A percentile compares a stretch with the other conserved stretches of the same genome.
Evolutionary conservation across 2,888 invertebrate species (phyloP).

Genomic region (Ochropacha duplaris): DNA sequence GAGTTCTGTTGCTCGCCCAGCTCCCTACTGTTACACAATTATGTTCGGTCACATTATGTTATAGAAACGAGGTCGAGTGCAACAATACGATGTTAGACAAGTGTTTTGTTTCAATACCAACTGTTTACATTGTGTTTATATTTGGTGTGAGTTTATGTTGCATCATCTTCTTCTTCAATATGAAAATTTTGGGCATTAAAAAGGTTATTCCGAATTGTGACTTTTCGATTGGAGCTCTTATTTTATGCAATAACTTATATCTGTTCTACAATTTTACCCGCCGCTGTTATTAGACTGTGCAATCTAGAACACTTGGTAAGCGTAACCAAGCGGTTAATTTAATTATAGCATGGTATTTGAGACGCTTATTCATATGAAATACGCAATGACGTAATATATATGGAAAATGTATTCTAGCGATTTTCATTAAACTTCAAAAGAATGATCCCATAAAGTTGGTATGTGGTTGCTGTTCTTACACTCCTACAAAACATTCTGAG

Average conservation of each 20-base stretch:
- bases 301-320: slow-evolving; percentile 1
- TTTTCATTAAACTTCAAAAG: not conserved
- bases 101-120: slow-evolving; percentile 11
- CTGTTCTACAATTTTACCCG: not conserved
- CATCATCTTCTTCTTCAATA: not conserved
- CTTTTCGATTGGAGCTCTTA: not conserved
- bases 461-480: not conserved
- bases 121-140: not conserved
- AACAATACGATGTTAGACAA: slow-evolving; percentile 31
- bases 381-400: not conserved
- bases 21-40: slow-evolving; percentile 56
- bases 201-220: not conserved
- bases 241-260: not conserved
- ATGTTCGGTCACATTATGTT: slow-evolving; percentile 41
- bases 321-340: slow-evolving; percentile 1
- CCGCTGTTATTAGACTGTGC: not conserved
- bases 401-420: not conserved
- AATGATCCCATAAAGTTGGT: not conserved
- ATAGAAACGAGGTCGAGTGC: slow-evolving; percentile 36
- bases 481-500: not conserved
- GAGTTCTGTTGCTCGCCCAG: slow-evolving; percentile 35
- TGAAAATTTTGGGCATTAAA: not conserved
- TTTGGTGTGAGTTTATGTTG: not conserved
- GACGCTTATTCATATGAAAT: not conserved
- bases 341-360: slow-evolving; percentile 3